These are phyloP conservation scores for Julus scanicus DNA, from an alignment of 2,888 invertebrate species.

Conservation along the genomic window DNA sequence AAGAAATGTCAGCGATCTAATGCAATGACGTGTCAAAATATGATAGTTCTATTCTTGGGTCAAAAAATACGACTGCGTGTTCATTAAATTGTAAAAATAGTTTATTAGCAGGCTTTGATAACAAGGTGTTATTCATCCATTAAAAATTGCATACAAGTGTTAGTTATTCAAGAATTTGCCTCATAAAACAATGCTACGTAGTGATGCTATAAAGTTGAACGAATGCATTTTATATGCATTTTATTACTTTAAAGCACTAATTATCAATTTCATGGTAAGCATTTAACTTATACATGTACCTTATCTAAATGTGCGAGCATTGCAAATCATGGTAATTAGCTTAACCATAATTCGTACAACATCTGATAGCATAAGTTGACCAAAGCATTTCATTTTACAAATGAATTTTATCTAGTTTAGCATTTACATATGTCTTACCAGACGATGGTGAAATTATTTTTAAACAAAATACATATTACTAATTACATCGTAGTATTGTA, in stretches of 20 bases:
- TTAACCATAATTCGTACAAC: background rate
- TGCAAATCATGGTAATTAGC: constrained; percentile 7
- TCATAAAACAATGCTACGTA: background rate
- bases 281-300: background rate
- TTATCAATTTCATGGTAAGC: constrained; percentile 11
- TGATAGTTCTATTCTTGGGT: no score
- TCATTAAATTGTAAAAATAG: no score
- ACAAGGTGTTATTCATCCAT: no score
- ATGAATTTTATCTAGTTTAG: no score
- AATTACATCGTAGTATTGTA: background rate
- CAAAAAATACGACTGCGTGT: no score
- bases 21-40: no score
- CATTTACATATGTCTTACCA: no score
- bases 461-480: no score
- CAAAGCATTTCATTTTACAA: no score
- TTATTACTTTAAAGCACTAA: constrained; percentile 14
- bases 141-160: background rate
- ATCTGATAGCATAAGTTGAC: background rate
- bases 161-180: background rate
- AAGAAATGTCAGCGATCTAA: no score
- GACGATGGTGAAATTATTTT: no score
- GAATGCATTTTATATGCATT: background rate
- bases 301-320: background rate
- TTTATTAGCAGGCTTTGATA: no score
- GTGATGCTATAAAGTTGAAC: background rate